Evolutionary conservation across 2,113 vertebrate genomes (phyloP), one percentile per base, ranked within the genome.

Genomic region (Tachysurus fulvidraco): DNA sequence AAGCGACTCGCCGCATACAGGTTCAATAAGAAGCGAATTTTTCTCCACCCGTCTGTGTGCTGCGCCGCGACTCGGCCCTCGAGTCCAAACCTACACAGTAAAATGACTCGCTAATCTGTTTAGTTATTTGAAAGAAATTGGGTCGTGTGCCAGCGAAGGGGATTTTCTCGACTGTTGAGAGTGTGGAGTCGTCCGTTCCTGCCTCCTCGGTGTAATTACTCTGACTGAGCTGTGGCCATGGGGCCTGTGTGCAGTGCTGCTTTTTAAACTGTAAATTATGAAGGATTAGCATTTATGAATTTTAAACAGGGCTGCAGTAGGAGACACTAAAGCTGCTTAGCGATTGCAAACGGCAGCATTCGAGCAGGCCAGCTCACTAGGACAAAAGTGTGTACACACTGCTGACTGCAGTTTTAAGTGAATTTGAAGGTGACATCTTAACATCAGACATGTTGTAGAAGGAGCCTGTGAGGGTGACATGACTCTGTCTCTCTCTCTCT

Each of bases 271-370:
- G 97, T 99, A 99, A 99, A 99, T 99, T 99, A 99, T 98, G 97
- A 98, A 97, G 98, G 98, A 99, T 99, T 99, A 99, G 98, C 98
- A 99, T 99, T 99, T 99, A 99, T 99, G 98, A 99, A 99, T 99
- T 99, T 99, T 98, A 99, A 99, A 99, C 97, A 98, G 97, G 97
- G 95, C 96, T 96, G 96, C 97, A 97, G 97, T 97, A 96, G 98
- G 96, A 99, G 98, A 98, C 97, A 96, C 97, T 97, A 99, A 99
- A 99, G 97, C 98, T 97, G 97, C 98, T 99, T 99, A 98, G 95
- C 94, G 95, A 96, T 96, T 95, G 96, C 96, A 97, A 96, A 97
- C 95, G 95, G 95, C 95, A 94, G 96, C 95, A 95, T 97, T 96
- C 96, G 94, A 96, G 95, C 96, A 94, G 93, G 93, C 71, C 96